These are phyloP conservation scores for Oopsacas minuta DNA, from an alignment of 37 sponge, comb jelly and placozoan species.

Conservation along the genomic window DNA sequence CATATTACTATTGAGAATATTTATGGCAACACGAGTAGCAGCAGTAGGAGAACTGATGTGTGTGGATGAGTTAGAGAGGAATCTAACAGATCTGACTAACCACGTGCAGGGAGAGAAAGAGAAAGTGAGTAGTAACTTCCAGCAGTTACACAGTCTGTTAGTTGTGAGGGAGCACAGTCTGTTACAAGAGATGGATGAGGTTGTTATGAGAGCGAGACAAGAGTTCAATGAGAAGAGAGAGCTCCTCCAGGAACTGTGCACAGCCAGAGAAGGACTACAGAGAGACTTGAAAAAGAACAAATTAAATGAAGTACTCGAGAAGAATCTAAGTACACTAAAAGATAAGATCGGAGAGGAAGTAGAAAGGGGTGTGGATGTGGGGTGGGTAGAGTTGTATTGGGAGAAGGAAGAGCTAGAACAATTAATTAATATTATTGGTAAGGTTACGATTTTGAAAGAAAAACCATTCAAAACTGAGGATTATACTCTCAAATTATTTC, in stretches of 20 bases:
- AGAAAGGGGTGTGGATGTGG: neutral
- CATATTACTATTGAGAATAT: too few species aligned
- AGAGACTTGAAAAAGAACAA: slow-evolving; percentile 8
- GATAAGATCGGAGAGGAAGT: slow-evolving; percentile 1
- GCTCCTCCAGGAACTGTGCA: neutral
- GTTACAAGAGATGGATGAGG: neutral
- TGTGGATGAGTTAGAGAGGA: neutral
- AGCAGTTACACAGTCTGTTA: neutral
- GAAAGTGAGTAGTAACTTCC: neutral
- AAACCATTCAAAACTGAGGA: neutral
- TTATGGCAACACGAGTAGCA: neutral
- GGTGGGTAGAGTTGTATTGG: slow-evolving; percentile 10
- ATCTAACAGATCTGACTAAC: neutral
- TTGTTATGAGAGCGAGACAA: neutral
- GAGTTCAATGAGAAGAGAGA: neutral
- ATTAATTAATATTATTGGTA: neutral
- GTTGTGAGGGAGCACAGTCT: neutral
- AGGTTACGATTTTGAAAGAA: neutral
- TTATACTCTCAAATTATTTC: neutral
- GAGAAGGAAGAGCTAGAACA: neutral
- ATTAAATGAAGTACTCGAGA: neutral
- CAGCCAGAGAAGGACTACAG: neutral
- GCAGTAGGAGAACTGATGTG: neutral
- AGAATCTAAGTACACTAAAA: neutral
- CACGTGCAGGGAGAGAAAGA: slow-evolving; percentile 14